These are phyloP conservation scores for Oenanthe melanoleuca DNA, from an alignment of 2,113 vertebrate species.

Conservation along the genomic window DNA sequence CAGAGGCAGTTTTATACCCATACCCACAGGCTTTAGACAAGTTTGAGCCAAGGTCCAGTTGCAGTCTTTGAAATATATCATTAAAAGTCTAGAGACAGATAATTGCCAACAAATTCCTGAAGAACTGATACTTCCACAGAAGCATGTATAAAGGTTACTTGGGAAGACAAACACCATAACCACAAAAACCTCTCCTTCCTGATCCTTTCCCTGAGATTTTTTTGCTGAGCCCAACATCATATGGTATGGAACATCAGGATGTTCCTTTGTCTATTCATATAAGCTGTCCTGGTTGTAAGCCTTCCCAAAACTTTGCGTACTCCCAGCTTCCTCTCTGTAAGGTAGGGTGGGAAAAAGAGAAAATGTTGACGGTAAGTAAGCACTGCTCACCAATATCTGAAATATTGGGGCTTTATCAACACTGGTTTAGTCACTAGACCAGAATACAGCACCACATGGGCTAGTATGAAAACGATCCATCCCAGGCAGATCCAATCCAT, in stretches of 20 bases:
- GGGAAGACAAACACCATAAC: background rate
- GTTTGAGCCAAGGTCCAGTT: background rate
- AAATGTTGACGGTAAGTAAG: background rate
- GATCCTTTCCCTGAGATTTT: background rate
- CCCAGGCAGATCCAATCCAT: background rate
- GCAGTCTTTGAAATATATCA: background rate
- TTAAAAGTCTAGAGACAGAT: background rate
- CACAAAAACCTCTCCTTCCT: background rate
- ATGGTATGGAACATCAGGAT: too few relatives aligned
- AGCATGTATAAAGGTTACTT: fast-evolving
- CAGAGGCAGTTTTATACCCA: background rate
- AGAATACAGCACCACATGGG: background rate
- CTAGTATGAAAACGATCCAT: background rate
- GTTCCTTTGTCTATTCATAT: background rate
- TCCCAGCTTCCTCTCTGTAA: background rate
- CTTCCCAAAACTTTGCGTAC: background rate
- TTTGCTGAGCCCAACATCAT: fast-evolving
- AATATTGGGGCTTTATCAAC: background rate
- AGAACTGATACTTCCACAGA: background rate
- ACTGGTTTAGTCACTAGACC: background rate
- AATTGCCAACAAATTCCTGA: background rate
- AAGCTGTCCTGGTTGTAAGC: background rate
- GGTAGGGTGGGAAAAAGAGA: background rate
- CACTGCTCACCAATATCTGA: background rate
- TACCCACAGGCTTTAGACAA: background rate